Conservation (phyloP, 2,888 invertebrate genomes). For the Laothoe populi region DNA sequence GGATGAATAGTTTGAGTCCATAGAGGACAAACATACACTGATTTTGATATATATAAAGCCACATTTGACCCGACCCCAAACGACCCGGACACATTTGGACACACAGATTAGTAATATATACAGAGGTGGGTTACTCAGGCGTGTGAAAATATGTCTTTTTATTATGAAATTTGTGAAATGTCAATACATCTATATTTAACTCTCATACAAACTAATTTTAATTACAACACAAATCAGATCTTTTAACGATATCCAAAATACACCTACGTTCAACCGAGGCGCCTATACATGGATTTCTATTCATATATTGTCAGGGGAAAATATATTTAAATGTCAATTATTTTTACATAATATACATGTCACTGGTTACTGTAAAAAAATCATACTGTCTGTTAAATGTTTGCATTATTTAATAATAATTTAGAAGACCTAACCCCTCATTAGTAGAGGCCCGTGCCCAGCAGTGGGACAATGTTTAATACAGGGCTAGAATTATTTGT, state of each 20-base stretch:
- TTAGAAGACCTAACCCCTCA: too few relatives aligned
- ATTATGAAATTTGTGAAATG: constrained; percentile 19
- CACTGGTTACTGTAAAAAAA: neutral
- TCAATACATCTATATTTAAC: constrained; percentile 10
- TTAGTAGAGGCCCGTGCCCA: too few relatives aligned
- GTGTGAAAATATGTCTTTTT: constrained; percentile 23
- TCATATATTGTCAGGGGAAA: constrained; percentile 22
- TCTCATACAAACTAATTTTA: constrained; percentile 17
- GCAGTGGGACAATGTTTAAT: too few relatives aligned
- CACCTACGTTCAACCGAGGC: neutral
- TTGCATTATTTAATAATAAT: neutral
- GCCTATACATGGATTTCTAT: neutral
- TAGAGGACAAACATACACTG: too few relatives aligned
- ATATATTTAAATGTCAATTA: constrained; percentile 8
- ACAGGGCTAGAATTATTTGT: too few relatives aligned
- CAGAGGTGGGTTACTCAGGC: constrained; percentile 17
- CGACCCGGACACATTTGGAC: neutral
- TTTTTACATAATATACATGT: neutral
- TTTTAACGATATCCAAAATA: constrained; percentile 14
- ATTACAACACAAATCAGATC: constrained; percentile 18
- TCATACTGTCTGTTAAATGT: neutral
- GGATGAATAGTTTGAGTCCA: too few relatives aligned
- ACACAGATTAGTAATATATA: neutral
- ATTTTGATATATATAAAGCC: neutral
- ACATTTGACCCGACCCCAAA: neutral